These are phyloP conservation scores for Drosophila lutescens DNA, from an alignment of 2,888 invertebrate species.

Conservation along the genomic window DNA sequence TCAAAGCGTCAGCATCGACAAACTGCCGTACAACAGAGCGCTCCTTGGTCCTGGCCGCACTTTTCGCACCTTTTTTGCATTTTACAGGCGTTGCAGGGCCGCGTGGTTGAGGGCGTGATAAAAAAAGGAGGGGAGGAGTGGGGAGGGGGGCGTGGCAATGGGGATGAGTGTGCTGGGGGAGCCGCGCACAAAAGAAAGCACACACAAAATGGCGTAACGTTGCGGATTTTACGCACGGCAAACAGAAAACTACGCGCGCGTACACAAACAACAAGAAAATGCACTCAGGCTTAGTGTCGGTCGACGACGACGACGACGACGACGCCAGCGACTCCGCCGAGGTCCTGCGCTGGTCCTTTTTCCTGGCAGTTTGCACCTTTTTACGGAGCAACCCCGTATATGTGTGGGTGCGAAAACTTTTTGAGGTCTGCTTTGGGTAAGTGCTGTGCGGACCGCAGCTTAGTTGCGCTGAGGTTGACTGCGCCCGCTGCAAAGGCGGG, in stretches of 20 bases:
- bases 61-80: slow-evolving; percentile 78
- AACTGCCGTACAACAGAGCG: slow-evolving; percentile 51
- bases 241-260: slow-evolving; percentile 77
- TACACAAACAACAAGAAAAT: slow-evolving; percentile 79
- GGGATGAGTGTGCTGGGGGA: background rate
- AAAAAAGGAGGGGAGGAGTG: slow-evolving; percentile 15
- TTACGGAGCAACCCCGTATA: slow-evolving; percentile 33
- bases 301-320: slow-evolving; percentile 33
- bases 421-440: slow-evolving; percentile 77
- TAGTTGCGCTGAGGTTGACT: slow-evolving; percentile 76
- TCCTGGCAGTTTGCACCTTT: slow-evolving; percentile 70
- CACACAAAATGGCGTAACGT: slow-evolving; percentile 78
- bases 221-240: slow-evolving; percentile 80
- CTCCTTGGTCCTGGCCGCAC: slow-evolving; percentile 42
- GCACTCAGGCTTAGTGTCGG: slow-evolving; percentile 79
- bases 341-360: slow-evolving; percentile 39
- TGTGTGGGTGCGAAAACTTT: slow-evolving; percentile 70
- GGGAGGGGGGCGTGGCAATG: background rate
- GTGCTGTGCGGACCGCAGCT: slow-evolving; percentile 77
- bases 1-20: slow-evolving; percentile 71
- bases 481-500: slow-evolving; percentile 43
- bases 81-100: slow-evolving; percentile 52
- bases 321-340: slow-evolving; percentile 44
- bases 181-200: slow-evolving; percentile 66
- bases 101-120: slow-evolving; percentile 29